Evolutionary conservation across 2,888 invertebrate genomes (phyloP), one percentile per base, ranked within the genome.

Genomic region (Arrhopalites spinosus): DNA sequence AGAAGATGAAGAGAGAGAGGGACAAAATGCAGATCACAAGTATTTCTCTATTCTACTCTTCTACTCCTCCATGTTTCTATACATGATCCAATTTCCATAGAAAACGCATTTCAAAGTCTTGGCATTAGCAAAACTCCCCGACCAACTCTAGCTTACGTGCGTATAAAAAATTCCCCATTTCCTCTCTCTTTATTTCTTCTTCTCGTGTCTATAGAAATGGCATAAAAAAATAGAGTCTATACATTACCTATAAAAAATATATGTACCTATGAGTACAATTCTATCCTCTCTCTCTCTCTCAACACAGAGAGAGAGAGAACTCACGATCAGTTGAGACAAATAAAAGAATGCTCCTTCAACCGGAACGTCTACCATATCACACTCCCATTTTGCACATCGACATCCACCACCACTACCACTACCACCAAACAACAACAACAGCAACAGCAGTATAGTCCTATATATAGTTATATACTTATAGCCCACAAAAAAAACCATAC

Each of bases 11-110:
- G 36, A 36, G 36, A 7, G 36, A 7, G 36, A 50, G 50, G 15
- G 50, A 50, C 50, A 50, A 50, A 50, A 50, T 15, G 17, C 50
- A 50, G 50, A 50, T 50, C 50, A 50, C 50, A 50, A n/a, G 50
- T 13, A 17, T n/a, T 8, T n/a, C 15, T 50, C 8, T n/a, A 50
- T 36, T 36, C 36, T 17, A 53, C n/a, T 53, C 53, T 53, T 53
- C 53, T 53, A 53, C 53, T 5, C 17, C 53, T 17, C 53, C 53
- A 53, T 15, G 2, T 3, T 5, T 7, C 59, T 61, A 25, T 61
- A 25, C 11, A 27, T 61, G 59, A 61, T 61, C 59, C 59, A 61
- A 61, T 61, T 61, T 61, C 59, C 59, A 61, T 61, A 61, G 25
- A 61, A 61, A 53, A 53, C 53, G 3, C 17, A 53, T 53, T 17